Evolutionary conservation across 2,113 vertebrate genomes (phyloP).

Genomic region (Pachyramphus minor): DNA sequence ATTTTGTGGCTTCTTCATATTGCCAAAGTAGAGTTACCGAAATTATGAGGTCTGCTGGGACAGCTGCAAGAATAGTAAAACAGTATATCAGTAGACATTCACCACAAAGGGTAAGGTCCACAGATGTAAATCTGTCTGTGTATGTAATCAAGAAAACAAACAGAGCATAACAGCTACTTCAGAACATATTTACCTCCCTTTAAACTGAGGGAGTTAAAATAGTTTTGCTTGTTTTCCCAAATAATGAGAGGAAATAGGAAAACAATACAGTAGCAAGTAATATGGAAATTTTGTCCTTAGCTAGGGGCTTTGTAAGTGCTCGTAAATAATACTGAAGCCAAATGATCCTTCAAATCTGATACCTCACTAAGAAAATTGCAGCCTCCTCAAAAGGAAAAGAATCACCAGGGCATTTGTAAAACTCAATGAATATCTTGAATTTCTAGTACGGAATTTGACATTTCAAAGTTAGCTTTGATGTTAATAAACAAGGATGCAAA

Average conservation of each 20-base stretch:
- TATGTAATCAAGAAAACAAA: not conserved
- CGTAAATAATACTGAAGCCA: constrained; percentile 31
- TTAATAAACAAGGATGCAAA: constrained; percentile 40
- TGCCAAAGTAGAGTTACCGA: not conserved
- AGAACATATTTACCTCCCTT: not conserved
- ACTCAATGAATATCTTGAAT: constrained; percentile 45
- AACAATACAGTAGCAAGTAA: not conserved
- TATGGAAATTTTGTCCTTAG: constrained; percentile 49
- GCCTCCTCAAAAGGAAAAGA: constrained; percentile 26
- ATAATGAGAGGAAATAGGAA: not conserved
- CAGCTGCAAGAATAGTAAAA: not conserved
- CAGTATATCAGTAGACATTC: not conserved
- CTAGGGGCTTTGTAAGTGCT: not conserved
- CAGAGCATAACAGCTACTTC: not conserved
- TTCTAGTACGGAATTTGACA: constrained; percentile 38
- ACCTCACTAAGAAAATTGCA: constrained; percentile 53
- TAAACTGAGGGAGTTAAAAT: not conserved
- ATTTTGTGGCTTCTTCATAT: not conserved
- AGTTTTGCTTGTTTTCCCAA: not conserved
- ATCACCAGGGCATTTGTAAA: constrained; percentile 53
- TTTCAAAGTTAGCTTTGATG: constrained; percentile 59
- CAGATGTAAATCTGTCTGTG: not conserved
- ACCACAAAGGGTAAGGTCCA: not conserved
- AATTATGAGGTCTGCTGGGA: not conserved
- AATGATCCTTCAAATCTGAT: constrained; percentile 47